phyloP scores from a whole-genome alignment of 92 coral and sea anemone species.

The Porites evermanni region DNA sequence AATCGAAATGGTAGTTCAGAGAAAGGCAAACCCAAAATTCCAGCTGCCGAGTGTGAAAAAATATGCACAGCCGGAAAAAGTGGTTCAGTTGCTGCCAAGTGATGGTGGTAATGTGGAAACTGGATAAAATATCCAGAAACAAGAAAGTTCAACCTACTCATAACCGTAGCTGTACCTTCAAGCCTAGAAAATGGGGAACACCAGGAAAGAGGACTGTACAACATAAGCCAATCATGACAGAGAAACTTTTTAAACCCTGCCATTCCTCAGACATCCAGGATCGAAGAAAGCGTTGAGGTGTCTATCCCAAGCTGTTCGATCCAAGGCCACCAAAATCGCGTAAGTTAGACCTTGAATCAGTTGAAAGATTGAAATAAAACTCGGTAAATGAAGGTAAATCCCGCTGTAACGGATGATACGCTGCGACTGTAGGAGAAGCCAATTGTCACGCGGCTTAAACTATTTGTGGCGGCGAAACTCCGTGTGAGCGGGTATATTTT shows the following conservation, averaged over 20 bases:
- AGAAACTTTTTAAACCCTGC: conserved; percentile 69
- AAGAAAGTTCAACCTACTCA: too few species aligned
- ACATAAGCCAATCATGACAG: conserved; percentile 64
- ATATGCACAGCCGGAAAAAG: conserved; percentile 71
- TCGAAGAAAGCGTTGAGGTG: conserved; percentile 65
- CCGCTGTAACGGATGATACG: too few species aligned
- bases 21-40: conserved; percentile 67
- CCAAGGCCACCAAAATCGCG: conserved; percentile 47
- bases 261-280: conserved; percentile 54
- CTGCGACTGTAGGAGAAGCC: too few species aligned
- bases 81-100: conserved; percentile 26
- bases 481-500: too few species aligned
- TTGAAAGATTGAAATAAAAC: conserved; percentile 34
- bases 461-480: too few species aligned
- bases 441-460: too few species aligned
- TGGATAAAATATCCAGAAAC: too few species aligned
- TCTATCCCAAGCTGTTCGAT: conserved; percentile 46
- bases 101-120: too few species aligned
- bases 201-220: conserved; percentile 74
- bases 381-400: not conserved
- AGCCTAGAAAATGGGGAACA: conserved; percentile 83
- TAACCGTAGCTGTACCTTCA: conserved; percentile 15
- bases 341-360: conserved; percentile 27
- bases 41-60: conserved; percentile 62
- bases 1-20: conserved; percentile 56